phyloP scores from a whole-genome alignment of 2,113 vertebrate species.

The Lathamus discolor region DNA sequence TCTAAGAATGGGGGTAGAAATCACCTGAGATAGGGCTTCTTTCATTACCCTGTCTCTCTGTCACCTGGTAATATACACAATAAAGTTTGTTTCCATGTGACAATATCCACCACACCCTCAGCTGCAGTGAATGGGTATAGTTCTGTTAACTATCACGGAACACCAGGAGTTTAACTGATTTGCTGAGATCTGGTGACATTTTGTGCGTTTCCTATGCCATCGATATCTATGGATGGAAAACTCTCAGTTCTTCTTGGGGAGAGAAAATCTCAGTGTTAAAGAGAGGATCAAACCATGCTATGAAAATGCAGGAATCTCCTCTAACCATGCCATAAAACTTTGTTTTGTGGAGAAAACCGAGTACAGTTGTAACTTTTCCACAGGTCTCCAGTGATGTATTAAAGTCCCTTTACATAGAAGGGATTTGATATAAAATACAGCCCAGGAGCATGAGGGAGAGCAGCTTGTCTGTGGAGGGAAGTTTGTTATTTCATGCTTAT shows the following conservation, averaged over 20 bases:
- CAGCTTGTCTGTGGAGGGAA: slow-evolving; percentile 45
- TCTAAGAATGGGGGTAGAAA: neutral
- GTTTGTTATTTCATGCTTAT: slow-evolving; percentile 55
- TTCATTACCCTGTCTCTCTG: neutral
- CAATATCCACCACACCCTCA: neutral
- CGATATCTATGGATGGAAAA: neutral
- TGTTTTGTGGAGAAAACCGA: slow-evolving; percentile 3
- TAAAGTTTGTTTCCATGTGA: neutral
- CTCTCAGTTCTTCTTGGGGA: neutral
- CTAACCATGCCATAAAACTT: slow-evolving; percentile 1
- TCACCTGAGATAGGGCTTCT: neutral
- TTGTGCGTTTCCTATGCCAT: neutral
- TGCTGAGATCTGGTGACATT: neutral
- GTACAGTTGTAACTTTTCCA: slow-evolving; percentile 26
- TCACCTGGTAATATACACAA: neutral
- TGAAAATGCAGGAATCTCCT: neutral
- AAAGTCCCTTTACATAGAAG: slow-evolving; percentile 29
- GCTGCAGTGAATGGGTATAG: neutral
- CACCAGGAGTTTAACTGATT: neutral
- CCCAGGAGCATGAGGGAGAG: slow-evolving; percentile 18
- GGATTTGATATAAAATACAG: slow-evolving; percentile 51
- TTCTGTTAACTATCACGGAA: neutral
- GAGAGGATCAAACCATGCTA: neutral
- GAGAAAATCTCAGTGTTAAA: neutral
- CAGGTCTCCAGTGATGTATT: slow-evolving; percentile 42